Conservation (phyloP, 2,113 vertebrate species). For the Eudorcas thomsonii region DNA sequence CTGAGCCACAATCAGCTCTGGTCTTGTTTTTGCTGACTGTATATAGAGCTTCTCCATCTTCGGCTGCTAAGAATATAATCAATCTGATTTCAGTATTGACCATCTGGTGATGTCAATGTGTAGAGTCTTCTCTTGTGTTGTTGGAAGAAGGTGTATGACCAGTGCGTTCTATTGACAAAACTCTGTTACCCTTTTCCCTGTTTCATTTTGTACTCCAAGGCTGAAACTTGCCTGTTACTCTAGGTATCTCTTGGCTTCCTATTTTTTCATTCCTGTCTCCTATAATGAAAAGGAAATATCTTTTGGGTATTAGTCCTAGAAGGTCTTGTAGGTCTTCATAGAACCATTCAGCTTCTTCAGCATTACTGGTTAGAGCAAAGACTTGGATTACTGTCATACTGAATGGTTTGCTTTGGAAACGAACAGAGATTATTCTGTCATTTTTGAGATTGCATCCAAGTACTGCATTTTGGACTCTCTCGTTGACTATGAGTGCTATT, state of each 20-base stretch:
- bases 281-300: neutral
- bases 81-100: neutral
- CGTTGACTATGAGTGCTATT: no score
- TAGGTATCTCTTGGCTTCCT: neutral
- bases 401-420: neutral
- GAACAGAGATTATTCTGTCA: neutral
- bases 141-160: neutral
- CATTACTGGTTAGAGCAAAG: neutral
- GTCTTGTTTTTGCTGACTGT: neutral
- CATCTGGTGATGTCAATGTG: neutral
- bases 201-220: neutral
- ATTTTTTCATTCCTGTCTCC: neutral
- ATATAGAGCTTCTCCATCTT: neutral
- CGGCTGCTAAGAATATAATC: neutral
- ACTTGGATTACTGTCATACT: neutral
- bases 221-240: neutral
- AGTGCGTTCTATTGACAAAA: neutral
- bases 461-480: neutral
- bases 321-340: neutral
- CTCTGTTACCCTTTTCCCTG: neutral
- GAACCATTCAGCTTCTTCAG: neutral
- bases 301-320: neutral
- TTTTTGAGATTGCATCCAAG: neutral
- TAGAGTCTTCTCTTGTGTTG: neutral
- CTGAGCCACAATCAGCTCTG: neutral